phyloP scores from a whole-genome alignment of 30 jellyfish, hydroid and myxozoan genomes.

The Aurelia coerulea region DNA sequence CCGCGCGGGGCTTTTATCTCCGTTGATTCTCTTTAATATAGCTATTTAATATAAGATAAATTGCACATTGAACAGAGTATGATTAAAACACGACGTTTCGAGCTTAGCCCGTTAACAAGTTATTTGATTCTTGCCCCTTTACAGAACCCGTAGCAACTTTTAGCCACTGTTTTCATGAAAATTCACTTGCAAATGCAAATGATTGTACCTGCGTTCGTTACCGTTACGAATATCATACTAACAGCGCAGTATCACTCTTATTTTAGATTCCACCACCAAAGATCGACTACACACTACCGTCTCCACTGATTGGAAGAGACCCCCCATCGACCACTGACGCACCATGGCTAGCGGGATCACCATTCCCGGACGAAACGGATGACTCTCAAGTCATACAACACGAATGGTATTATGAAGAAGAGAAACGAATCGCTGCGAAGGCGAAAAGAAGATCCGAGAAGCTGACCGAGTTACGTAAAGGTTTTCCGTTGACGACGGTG shows the following conservation, averaged over 20 bases:
- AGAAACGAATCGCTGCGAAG: constrained; percentile 64
- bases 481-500: constrained; percentile 59
- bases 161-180: too few species aligned
- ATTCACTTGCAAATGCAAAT: too few species aligned
- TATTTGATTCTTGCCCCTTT: too few species aligned
- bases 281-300: constrained; percentile 86
- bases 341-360: constrained; percentile 88
- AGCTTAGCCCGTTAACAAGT: too few species aligned
- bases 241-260: not conserved
- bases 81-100: too few species aligned
- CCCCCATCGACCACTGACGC: constrained; percentile 89
- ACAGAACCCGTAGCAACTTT: too few species aligned
- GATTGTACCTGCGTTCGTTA: too few species aligned
- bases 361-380: constrained; percentile 59
- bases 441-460: constrained; percentile 66
- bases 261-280: constrained; percentile 78
- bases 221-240: too few species aligned
- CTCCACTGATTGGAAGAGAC: constrained; percentile 87
- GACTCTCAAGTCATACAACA: constrained; percentile 65
- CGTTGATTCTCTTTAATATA: too few species aligned
- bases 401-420: constrained; percentile 76
- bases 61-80: too few species aligned
- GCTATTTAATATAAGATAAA: too few species aligned
- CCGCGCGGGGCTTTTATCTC: too few species aligned
- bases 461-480: constrained; percentile 60